Conservation (phyloP, 2,888 invertebrate genomes). For the Rambutsinella grinnellia region DNA sequence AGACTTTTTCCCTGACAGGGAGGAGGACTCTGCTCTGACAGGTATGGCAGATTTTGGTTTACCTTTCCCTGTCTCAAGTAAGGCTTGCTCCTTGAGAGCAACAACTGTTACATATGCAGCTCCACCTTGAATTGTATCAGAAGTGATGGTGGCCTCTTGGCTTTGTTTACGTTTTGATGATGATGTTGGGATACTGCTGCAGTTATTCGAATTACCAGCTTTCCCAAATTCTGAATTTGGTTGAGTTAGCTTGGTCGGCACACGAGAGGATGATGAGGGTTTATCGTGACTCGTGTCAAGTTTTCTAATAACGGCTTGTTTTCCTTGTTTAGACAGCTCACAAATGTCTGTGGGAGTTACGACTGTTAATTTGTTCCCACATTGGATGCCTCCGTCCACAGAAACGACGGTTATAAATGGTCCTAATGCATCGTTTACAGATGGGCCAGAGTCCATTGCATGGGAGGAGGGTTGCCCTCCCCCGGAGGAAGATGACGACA, state of each 20-base stretch:
- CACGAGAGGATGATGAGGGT: constrained; percentile 15
- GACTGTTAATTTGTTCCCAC: constrained; percentile 65
- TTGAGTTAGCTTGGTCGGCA: constrained; percentile 24
- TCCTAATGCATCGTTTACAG: constrained; percentile 36
- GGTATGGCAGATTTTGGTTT: constrained; percentile 52
- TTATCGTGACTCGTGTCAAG: constrained; percentile 54
- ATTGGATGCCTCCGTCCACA: constrained; percentile 63
- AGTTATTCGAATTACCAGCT: constrained; percentile 13
- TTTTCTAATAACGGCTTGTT: constrained; percentile 49
- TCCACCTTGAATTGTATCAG: too few relatives aligned
- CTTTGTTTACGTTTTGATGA: constrained; percentile 23
- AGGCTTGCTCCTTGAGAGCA: constrained; percentile 51
- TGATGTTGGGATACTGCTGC: constrained; percentile 18
- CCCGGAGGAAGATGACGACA: constrained; percentile 30
- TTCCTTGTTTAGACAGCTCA: constrained; percentile 48
- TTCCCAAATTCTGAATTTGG: constrained; percentile 33
- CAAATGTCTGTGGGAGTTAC: constrained; percentile 62
- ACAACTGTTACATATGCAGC: constrained; percentile 65
- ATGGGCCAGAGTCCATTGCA: too few relatives aligned
- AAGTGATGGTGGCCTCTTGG: constrained; percentile 18
- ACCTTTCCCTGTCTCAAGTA: constrained; percentile 15
- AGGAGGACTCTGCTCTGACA: constrained; percentile 40
- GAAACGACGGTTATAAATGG: constrained; percentile 66
- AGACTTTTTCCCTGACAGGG: constrained; percentile 56
- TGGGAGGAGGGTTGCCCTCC: constrained; percentile 27